Evolutionary conservation across 1,140 invertebrate genomes (phyloP).

Genomic region (Lepidurus arcticus): DNA sequence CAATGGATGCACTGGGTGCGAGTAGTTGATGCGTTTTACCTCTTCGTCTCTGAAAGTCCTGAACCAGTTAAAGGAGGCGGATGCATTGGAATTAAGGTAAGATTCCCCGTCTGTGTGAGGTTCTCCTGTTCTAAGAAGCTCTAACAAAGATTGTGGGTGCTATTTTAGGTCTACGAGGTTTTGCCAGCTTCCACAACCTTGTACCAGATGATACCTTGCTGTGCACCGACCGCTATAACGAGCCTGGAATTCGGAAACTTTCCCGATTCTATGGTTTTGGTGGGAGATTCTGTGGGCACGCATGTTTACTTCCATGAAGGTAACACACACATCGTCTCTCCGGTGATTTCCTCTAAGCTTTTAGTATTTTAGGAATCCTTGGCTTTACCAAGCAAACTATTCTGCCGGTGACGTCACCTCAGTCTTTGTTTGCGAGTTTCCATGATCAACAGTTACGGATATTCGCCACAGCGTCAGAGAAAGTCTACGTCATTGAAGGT

Average conservation of each 20-base stretch:
- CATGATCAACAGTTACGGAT: not conserved
- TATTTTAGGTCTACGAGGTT: not conserved
- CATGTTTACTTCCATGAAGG: not conserved
- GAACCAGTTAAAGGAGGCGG: not conserved
- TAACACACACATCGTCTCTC: not conserved
- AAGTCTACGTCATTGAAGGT: not conserved
- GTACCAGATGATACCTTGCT: not conserved
- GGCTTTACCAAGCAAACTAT: not conserved
- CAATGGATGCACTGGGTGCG: not conserved
- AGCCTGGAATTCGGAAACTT: not conserved
- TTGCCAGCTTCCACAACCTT: not conserved
- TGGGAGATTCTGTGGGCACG: not conserved
- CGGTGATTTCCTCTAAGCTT: no score
- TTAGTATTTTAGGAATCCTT: not conserved
- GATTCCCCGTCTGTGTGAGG: not conserved
- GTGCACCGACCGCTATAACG: not conserved
- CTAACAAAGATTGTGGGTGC: not conserved
- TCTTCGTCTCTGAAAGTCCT: not conserved
- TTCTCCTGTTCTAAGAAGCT: not conserved
- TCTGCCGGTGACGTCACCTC: not conserved
- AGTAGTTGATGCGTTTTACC: not conserved
- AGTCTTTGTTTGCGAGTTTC: not conserved
- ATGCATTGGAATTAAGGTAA: slow-evolving; percentile 3
- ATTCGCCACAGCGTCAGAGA: not conserved
- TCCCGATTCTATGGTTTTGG: not conserved